Evolutionary conservation across 64 coral and sea anemone genomes (phyloP).

Genomic region (Pocillopora verrucosa): DNA sequence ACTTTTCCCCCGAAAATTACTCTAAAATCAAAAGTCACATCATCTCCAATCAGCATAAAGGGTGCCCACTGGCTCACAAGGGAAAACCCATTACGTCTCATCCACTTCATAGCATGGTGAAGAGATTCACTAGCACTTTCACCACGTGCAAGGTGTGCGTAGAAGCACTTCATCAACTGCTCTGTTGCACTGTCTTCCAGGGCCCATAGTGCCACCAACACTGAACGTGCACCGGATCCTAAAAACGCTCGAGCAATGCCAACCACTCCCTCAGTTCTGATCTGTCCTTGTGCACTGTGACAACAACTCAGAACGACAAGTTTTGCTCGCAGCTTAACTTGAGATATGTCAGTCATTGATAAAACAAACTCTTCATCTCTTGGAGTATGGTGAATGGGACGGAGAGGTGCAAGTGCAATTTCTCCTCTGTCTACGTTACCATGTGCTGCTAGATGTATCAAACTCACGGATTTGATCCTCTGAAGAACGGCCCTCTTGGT

Average conservation of each 20-base stretch:
- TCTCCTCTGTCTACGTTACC: constrained; percentile 25
- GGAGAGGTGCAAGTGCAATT: constrained; percentile 1
- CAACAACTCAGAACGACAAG: not conserved
- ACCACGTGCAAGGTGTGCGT: not conserved
- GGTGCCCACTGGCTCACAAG: not conserved
- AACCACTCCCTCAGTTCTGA: constrained; percentile 3
- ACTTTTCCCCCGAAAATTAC: too few relatives aligned
- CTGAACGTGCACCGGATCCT: constrained; percentile 1
- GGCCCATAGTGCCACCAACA: constrained; percentile 1
- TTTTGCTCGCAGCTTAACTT: not conserved
- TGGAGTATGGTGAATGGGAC: not conserved
- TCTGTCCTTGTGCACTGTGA: not conserved
- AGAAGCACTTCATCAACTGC: constrained; percentile 12
- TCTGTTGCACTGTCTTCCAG: constrained; percentile 8
- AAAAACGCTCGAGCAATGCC: constrained; percentile 9
- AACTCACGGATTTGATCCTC: not conserved
- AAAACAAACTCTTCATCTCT: constrained; percentile 8
- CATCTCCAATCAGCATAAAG: not conserved
- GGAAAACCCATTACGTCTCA: constrained; percentile 6
- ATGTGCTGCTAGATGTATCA: constrained; percentile 42
- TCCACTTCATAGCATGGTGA: constrained; percentile 12
- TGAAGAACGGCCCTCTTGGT: not conserved
- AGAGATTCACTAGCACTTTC: constrained; percentile 5
- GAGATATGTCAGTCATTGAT: constrained; percentile 19
- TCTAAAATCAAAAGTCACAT: not conserved